A percentile compares a stretch with the other conserved stretches of the same genome.
These are phyloP conservation scores for Psilopogon haemacephalus DNA, from an alignment of 2,113 vertebrate species.

Conservation along the genomic window DNA sequence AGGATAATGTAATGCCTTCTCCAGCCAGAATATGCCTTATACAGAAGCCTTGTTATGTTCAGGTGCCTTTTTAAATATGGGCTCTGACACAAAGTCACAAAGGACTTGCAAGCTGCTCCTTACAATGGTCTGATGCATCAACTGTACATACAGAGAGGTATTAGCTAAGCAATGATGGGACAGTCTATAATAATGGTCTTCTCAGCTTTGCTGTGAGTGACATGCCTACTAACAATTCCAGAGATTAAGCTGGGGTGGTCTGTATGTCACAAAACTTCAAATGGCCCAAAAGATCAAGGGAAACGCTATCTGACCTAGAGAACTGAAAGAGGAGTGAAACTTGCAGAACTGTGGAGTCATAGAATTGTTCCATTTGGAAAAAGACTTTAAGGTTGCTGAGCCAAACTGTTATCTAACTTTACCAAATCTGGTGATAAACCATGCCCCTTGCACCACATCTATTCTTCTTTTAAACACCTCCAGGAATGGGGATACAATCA, in stretches of 20 bases:
- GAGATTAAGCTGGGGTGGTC: not conserved
- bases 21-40: not conserved
- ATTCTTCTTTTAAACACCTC: too few relatives aligned
- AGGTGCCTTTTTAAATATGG: not conserved
- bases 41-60: constrained; percentile 5
- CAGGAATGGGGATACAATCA: too few relatives aligned
- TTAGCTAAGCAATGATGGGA: rapidly evolving
- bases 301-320: rapidly evolving
- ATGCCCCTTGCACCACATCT: too few relatives aligned
- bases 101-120: not conserved
- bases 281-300: not conserved
- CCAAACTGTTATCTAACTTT: too few relatives aligned
- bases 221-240: not conserved
- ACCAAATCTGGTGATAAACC: too few relatives aligned
- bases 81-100: not conserved
- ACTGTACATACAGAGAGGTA: rapidly evolving
- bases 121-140: not conserved
- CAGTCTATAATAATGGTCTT: not conserved
- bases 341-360: too few relatives aligned
- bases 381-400: too few relatives aligned
- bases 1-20: not conserved
- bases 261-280: not conserved
- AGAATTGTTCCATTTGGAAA: too few relatives aligned
- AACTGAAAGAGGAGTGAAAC: not conserved
- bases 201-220: not conserved